Base-by-base conservation (phyloP, 2,113 vertebrate species). In the Pseudorasbora parva region DNA sequence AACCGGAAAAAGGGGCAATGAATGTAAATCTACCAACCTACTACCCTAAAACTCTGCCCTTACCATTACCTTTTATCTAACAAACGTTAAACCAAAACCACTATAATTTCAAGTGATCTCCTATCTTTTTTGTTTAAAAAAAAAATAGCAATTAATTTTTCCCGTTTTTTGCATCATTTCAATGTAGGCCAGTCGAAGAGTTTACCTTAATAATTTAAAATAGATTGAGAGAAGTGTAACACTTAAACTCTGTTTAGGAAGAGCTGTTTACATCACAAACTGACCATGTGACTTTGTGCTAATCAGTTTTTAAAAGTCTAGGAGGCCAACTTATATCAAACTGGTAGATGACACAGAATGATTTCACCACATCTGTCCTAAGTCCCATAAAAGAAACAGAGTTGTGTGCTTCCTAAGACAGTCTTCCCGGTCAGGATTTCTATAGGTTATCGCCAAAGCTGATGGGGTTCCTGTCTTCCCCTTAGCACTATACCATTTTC, bases 361-460 rank as follows among this genome's bases (percentile, higher is more conserved):
- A 66, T 77, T 49, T 82, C 80, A 15, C 41, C 8, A 19, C 78
- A 23, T 47, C 25, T 62, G 76, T 54, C 33, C 60, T 27, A 81
- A 77, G 69, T 51, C 75, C 41, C 19, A 54, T 60, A 37, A 37
- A 25, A 56, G 68, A 83, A 80, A 56, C 72, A 75, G 82, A 73
- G 80, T 81, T 45, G 41, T n/a, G 84, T 86, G 85, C 80, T 86
- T 88, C 84, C 89, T 80, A 45, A 47, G 45, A 59, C 51, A 87
- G 78, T 86, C 82, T 85, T 79, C 84, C 85, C 43, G 27, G 56
- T 64, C 73, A 74, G 82, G 73, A 71, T 75, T 71, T 57, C 23
- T 45, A 25, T 37, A 57, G 56, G 49, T 15, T 30, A 47, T 78
- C 45, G 15, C 73, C 64, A 81, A 41, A 51, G 25, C 62, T 15